These are phyloP conservation scores for Gorsachius magnificus DNA, from an alignment of 2,797 vertebrate species.

Conservation along the genomic window DNA sequence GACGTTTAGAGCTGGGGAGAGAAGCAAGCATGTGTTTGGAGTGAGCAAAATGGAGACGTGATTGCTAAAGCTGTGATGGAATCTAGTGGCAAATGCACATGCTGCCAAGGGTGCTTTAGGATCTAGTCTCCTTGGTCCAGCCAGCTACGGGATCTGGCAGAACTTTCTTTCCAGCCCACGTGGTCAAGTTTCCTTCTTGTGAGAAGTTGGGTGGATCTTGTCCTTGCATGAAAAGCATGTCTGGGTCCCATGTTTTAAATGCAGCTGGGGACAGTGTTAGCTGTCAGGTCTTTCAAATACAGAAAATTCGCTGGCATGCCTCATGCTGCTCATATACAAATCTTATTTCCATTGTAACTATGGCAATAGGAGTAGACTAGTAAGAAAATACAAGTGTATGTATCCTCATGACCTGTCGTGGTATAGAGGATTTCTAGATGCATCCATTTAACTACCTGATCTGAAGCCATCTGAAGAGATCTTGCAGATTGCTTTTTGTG, in stretches of 20 bases:
- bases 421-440: neutral
- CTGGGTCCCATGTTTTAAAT: neutral
- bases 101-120: neutral
- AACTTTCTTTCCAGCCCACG: neutral
- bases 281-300: neutral
- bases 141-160: neutral
- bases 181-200: neutral
- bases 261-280: neutral
- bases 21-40: neutral
- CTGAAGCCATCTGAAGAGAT: neutral
- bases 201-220: neutral
- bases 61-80: neutral
- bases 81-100: neutral
- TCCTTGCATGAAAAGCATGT: neutral
- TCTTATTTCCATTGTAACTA: conserved; percentile 23
- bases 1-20: neutral
- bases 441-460: neutral
- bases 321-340: neutral
- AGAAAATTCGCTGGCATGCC: neutral
- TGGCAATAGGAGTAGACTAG: neutral
- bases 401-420: neutral
- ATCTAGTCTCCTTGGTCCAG: neutral
- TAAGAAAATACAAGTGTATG: neutral
- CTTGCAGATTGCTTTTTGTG: neutral
- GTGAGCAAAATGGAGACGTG: neutral